Evolutionary conservation across 2,797 vertebrate species (phyloP).

Genomic region (Phaenicophaeus curvirostris): DNA sequence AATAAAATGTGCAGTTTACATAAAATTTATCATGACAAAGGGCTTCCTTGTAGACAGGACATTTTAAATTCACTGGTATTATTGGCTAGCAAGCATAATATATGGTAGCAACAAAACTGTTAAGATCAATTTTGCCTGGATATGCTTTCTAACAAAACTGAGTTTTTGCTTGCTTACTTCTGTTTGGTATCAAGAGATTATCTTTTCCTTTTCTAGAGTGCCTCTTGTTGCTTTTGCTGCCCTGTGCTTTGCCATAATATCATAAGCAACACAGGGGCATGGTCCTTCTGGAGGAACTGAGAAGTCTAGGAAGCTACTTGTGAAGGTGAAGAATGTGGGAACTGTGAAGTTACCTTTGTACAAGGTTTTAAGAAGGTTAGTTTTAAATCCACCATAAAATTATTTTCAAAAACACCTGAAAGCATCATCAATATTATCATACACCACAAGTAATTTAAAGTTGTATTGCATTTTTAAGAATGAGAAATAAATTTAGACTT

Average conservation of each 20-base stretch:
- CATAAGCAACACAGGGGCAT: background rate
- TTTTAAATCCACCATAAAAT: background rate
- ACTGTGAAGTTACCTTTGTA: background rate
- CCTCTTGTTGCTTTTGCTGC: background rate
- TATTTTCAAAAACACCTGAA: background rate
- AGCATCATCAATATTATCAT: background rate
- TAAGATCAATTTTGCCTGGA: background rate
- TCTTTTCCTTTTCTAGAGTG: background rate
- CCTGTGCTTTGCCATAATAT: rapidly evolving
- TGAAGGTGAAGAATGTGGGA: background rate
- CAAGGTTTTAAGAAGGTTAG: background rate
- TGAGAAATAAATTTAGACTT: background rate
- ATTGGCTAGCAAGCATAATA: background rate
- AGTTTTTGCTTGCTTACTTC: background rate
- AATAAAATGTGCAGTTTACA: background rate
- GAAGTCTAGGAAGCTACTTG: background rate
- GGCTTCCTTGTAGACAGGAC: background rate
- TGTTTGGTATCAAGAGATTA: background rate
- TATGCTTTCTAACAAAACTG: background rate
- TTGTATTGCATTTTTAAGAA: background rate
- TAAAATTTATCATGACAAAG: background rate
- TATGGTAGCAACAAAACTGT: background rate
- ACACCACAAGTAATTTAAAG: background rate
- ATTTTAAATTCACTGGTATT: background rate
- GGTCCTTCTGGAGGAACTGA: background rate